Evolutionary conservation across 2,797 vertebrate genomes (phyloP).

Genomic region (Pseudochirops cupreus): DNA sequence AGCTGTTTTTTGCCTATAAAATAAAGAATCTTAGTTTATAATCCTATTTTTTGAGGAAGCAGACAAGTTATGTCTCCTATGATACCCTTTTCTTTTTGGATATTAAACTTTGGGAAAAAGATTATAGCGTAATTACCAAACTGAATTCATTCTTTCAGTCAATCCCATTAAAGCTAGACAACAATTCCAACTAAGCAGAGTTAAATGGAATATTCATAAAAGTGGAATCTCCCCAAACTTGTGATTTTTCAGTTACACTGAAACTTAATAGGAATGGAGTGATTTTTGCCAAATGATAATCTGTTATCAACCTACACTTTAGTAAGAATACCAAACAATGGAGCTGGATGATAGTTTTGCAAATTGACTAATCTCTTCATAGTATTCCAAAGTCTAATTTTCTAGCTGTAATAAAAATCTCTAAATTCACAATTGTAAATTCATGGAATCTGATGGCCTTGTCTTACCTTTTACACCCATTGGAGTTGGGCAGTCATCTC

Average conservation of each 20-base stretch:
- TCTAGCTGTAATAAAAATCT: not conserved
- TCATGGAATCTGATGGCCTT: not conserved
- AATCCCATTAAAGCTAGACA: not conserved
- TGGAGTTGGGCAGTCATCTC: conserved; percentile 94
- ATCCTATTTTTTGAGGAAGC: not conserved
- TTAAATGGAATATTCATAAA: not conserved
- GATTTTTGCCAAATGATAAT: not conserved
- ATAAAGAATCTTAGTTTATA: conserved; percentile 38
- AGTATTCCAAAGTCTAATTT: not conserved
- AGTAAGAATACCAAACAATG: conserved; percentile 5
- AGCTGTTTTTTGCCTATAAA: conserved; percentile 93
- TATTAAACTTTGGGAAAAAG: not conserved
- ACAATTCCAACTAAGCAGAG: not conserved
- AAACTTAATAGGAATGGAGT: conserved; percentile 50
- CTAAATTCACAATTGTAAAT: not conserved
- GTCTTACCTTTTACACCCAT: conserved; percentile 96
- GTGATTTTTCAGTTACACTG: not conserved
- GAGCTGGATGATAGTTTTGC: not conserved
- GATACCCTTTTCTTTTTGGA: not conserved
- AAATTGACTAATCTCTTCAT: not conserved
- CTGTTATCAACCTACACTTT: not conserved
- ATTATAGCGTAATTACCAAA: not conserved
- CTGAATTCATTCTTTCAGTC: not conserved
- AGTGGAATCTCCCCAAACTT: not conserved
- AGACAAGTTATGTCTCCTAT: not conserved